Conservation (phyloP, 1,140 invertebrate species). For the Papilio xuthus region DNA sequence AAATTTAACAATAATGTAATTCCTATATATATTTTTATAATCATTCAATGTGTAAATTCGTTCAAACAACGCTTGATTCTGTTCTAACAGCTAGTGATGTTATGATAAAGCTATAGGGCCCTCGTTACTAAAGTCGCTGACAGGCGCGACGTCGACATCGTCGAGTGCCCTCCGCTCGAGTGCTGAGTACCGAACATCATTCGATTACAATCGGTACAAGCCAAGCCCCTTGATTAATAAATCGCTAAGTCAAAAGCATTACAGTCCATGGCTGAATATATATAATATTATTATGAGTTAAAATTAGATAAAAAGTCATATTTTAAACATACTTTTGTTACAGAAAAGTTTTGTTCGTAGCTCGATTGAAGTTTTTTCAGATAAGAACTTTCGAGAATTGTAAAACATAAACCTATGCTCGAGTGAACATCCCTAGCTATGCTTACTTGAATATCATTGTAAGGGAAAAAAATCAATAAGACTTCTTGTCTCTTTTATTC, state of each 20-base stretch:
- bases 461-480: neutral
- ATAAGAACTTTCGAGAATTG: neutral
- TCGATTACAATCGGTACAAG: slow-evolving; percentile 54
- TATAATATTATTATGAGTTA: neutral
- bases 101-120: slow-evolving; percentile 1
- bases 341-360: too few relatives aligned
- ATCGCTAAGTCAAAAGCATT: neutral
- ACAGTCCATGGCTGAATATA: neutral
- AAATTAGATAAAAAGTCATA: neutral
- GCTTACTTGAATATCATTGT: neutral
- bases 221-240: slow-evolving; percentile 3
- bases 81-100: neutral
- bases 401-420: neutral
- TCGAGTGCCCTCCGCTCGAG: slow-evolving; percentile 51
- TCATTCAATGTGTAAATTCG: neutral
- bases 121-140: slow-evolving; percentile 19
- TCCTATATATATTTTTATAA: neutral
- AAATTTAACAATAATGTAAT: neutral
- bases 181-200: slow-evolving; percentile 53
- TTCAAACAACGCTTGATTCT: neutral
- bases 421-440: neutral
- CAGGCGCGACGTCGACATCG: slow-evolving; percentile 23
- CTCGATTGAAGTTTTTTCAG: neutral
- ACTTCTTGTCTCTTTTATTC: neutral
- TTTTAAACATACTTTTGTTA: neutral